These are phyloP conservation scores for Polypterus senegalus DNA, from an alignment of 2,113 vertebrate genomes.

Conservation along the genomic window DNA sequence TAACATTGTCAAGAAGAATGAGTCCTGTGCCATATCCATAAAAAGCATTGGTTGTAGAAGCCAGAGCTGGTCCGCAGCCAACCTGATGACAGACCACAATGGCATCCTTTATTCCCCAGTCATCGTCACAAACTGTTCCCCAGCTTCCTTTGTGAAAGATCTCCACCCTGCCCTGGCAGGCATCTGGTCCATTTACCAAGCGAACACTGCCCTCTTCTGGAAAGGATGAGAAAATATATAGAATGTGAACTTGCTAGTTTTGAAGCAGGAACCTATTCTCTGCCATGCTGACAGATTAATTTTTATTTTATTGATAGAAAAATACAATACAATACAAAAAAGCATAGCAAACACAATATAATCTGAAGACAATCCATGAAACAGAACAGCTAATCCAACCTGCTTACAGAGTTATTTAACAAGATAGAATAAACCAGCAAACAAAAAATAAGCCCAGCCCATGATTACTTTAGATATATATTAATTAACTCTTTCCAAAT, in stretches of 20 bases:
- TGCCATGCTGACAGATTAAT: neutral
- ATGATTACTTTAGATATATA: too few relatives aligned
- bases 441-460: too few relatives aligned
- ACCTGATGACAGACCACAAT: slow-evolving; percentile 77
- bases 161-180: slow-evolving; percentile 83
- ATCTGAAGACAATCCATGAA: too few relatives aligned
- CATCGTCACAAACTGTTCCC: slow-evolving; percentile 91
- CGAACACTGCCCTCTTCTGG: slow-evolving; percentile 74
- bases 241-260: too few relatives aligned
- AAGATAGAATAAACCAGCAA: too few relatives aligned
- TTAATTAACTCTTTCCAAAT: too few relatives aligned
- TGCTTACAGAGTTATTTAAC: too few relatives aligned
- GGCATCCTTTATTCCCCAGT: slow-evolving; percentile 71
- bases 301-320: too few relatives aligned
- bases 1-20: slow-evolving; percentile 84
- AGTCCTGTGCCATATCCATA: slow-evolving; percentile 77
- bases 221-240: slow-evolving; percentile 7
- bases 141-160: slow-evolving; percentile 71
- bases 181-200: slow-evolving; percentile 52
- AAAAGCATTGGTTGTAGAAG: slow-evolving; percentile 66
- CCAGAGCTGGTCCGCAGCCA: slow-evolving; percentile 61
- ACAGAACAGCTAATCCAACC: too few relatives aligned
- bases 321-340: too few relatives aligned
- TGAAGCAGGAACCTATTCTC: neutral
- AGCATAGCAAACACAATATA: too few relatives aligned